phyloP scores from a whole-genome alignment of 2,113 vertebrate genomes.

The Oreochromis spilurus region DNA sequence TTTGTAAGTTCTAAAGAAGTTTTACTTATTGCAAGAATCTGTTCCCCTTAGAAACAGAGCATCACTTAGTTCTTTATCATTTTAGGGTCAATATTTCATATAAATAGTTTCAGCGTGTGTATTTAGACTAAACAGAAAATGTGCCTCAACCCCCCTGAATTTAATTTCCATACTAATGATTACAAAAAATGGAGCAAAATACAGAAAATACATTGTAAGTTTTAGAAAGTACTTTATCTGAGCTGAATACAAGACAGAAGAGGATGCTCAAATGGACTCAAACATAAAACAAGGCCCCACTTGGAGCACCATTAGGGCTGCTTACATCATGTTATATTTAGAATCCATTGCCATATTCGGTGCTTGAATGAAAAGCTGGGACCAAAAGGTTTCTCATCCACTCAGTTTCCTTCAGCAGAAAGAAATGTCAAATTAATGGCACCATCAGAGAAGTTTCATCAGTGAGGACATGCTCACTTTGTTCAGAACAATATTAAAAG shows the following conservation, averaged over 20 bases:
- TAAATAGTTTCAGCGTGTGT: accelerated
- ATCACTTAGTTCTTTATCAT: neutral
- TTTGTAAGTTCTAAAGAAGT: neutral
- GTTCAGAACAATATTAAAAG: neutral
- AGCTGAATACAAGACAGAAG: neutral
- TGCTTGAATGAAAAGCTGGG: neutral
- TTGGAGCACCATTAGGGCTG: constrained; percentile 1
- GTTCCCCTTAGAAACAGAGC: neutral
- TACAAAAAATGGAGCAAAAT: accelerated
- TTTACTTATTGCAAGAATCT: neutral
- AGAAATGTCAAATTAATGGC: neutral
- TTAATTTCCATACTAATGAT: accelerated
- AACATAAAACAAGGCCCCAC: neutral
- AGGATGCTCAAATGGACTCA: neutral
- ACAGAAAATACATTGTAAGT: accelerated
- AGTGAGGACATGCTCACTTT: neutral
- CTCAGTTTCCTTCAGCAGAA: neutral
- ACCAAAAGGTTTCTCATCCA: neutral
- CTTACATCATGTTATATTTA: neutral
- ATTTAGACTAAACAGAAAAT: neutral
- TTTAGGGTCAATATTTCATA: neutral
- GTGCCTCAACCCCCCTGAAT: neutral
- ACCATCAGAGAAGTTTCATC: neutral
- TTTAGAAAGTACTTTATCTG: neutral
- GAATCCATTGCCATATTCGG: neutral